Evolutionary conservation across 1,140 invertebrate genomes (phyloP), one percentile per base, ranked within the genome.

Genomic region (Heliothis subflexa): DNA sequence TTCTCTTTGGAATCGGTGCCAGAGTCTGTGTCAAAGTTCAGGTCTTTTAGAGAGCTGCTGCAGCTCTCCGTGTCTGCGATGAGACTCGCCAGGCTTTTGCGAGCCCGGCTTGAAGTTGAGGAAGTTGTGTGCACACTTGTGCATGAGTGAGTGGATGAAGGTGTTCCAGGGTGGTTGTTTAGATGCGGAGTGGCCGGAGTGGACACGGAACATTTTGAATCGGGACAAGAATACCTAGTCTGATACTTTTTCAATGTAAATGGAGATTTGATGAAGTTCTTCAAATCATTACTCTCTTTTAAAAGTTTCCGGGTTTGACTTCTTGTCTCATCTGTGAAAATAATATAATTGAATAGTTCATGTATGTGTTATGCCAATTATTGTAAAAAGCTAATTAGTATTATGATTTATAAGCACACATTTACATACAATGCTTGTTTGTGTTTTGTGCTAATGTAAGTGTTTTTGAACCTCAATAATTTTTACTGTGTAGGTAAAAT

Each of bases 1-100:
- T 94, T 95, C 81, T 95, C 94, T 86, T 95, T 95, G 1, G 92
- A 92, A 64, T 94, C 93, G 18, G 89, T 85, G 0, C 89, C 86
- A 47, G 94, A 94, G 55, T 95, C 94, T 7, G 93, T 88, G 76
- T 95, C 91, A 73, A 95, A 95, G 72, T 93, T 95, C 0, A 95
- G 86, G 64, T 94, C 93, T 90, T 94, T 94, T 12, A 95, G 71
- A 21, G 94, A 95, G 77, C 93, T 95, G 81, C 93, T 95, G 79
- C 94, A 95, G 74, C 94, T 95, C 75, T 95, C 94, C 18, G 93
- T 92, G 76, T 94, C 93, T 40, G 92, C 92, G 64, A 94, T 94
- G 21, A 94, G 86, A 70, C 88, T 93, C 13, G 92, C 91, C 0
- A 94, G 82, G 75, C 91, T 93, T 62, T 93, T 93, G 7, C 93